phyloP scores from a whole-genome alignment of 2,797 vertebrate genomes.

The Characodon lateralis region DNA sequence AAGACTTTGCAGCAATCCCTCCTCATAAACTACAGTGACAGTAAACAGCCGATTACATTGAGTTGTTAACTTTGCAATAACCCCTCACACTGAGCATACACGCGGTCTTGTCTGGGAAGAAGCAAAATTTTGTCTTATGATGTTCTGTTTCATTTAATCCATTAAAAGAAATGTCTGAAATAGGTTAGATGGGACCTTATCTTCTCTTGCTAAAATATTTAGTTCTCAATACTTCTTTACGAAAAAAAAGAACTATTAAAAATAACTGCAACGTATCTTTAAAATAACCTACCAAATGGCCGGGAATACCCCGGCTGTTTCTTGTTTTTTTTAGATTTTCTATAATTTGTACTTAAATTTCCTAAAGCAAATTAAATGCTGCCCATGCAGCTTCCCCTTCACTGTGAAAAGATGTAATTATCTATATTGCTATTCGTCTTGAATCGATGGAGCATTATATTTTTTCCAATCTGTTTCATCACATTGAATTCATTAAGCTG shows the following conservation, averaged over 20 bases:
- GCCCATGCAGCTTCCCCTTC: neutral
- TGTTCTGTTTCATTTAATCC: neutral
- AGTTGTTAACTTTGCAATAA: neutral
- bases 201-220: neutral
- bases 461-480: constrained; percentile 11
- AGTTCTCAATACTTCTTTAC: neutral
- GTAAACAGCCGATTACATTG: neutral
- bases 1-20: neutral
- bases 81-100: neutral
- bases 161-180: neutral
- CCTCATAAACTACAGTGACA: neutral
- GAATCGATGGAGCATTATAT: neutral
- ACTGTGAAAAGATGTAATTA: neutral
- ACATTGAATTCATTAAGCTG: constrained; percentile 3
- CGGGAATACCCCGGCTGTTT: neutral
- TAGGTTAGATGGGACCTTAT: neutral
- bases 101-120: neutral
- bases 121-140: neutral
- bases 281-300: too few relatives aligned
- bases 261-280: too few relatives aligned
- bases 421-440: constrained; percentile 1
- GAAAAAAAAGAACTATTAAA: too few relatives aligned
- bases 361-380: constrained; percentile 4
- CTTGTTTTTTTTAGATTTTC: neutral
- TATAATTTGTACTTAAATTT: neutral